A percentile compares a stretch with the other conserved stretches of the same genome.
Conservation (phyloP, 2,888 invertebrate species). For the Temnothorax unifasciatus region DNA sequence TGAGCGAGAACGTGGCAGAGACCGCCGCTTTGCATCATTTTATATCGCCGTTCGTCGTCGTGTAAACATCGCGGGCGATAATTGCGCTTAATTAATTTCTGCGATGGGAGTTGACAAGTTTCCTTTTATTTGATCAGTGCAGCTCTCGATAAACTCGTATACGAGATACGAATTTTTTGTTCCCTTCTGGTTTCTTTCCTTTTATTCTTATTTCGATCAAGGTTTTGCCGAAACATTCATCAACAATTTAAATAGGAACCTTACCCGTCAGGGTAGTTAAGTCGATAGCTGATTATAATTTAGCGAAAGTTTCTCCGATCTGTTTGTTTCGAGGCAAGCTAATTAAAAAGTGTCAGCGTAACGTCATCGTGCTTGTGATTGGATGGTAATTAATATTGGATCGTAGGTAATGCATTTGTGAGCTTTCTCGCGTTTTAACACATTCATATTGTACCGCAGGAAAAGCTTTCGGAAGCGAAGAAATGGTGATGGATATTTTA, state of each 20-base stretch:
- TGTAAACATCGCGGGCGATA: conserved; percentile 20
- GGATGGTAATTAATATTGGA: conserved; percentile 60
- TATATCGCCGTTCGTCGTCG: conserved; percentile 56
- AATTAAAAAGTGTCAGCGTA: not conserved
- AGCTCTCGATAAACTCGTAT: conserved; percentile 70
- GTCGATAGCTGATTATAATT: conserved; percentile 62
- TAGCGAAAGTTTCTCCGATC: conserved; percentile 62
- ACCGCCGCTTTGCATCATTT: conserved; percentile 65
- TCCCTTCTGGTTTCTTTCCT: conserved; percentile 43
- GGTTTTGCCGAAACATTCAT: conserved; percentile 83
- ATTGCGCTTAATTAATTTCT: conserved; percentile 19
- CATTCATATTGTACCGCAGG: not conserved
- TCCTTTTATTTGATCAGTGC: conserved; percentile 63
- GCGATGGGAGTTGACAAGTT: conserved; percentile 13
- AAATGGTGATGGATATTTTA: conserved; percentile 26
- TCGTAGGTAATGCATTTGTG: conserved; percentile 44
- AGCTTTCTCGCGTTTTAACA: conserved; percentile 35
- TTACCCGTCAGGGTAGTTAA: not conserved
- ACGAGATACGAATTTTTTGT: conserved; percentile 51
- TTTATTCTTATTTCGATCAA: conserved; percentile 48
- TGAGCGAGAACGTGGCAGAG: conserved; percentile 68
- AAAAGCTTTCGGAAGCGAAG: not conserved
- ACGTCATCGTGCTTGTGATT: conserved; percentile 57
- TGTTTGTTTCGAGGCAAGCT: conserved; percentile 48
- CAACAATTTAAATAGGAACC: conserved; percentile 42